These are phyloP conservation scores for Rhynchotus rufescens DNA, from an alignment of 2,797 vertebrate genomes.

Conservation along the genomic window DNA sequence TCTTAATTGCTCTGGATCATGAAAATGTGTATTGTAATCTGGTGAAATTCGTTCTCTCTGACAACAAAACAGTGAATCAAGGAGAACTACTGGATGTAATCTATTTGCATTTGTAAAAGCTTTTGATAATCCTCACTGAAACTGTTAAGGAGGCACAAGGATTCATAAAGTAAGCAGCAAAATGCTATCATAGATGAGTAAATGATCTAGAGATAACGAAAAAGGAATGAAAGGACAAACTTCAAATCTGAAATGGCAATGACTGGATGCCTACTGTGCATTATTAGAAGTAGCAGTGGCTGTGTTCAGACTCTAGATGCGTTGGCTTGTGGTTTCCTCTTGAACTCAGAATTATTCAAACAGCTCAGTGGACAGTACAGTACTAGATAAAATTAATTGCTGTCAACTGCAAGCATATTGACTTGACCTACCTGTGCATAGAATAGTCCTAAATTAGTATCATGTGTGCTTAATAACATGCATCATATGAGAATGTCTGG, in stretches of 20 bases:
- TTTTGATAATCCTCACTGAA: conserved; percentile 35
- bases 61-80: conserved; percentile 15
- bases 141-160: not conserved
- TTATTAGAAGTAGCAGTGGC: not conserved
- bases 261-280: rapidly evolving
- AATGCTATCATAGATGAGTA: not conserved
- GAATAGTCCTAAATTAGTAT: not conserved
- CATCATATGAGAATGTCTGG: not conserved
- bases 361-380: not conserved
- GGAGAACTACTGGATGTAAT: conserved; percentile 13
- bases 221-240: not conserved
- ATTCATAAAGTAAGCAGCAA: not conserved
- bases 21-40: conserved; percentile 5
- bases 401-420: not conserved
- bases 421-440: not conserved
- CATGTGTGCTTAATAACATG: not conserved
- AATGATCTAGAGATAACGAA: not conserved
- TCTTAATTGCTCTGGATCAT: not conserved
- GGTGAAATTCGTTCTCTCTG: conserved; percentile 32
- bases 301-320: not conserved
- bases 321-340: not conserved
- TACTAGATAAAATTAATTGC: not conserved
- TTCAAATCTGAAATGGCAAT: not conserved
- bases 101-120: conserved; percentile 40
- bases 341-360: not conserved